Conservation (phyloP, 2,113 vertebrate species). For the Grus americana region DNA sequence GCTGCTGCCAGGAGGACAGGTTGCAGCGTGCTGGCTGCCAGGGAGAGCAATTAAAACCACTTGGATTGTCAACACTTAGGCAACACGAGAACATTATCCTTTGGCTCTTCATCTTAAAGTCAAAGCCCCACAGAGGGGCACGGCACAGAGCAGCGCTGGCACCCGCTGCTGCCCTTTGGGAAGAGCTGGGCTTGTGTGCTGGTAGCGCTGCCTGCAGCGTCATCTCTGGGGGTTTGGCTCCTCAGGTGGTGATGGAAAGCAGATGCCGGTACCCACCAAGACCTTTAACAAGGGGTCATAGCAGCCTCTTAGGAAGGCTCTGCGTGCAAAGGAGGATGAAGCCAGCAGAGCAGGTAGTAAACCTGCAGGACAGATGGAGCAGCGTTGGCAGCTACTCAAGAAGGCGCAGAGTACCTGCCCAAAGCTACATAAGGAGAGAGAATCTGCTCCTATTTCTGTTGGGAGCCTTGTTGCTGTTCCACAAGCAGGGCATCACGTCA, state of each 20-base stretch:
- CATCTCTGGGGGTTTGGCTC: not conserved
- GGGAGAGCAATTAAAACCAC: not conserved
- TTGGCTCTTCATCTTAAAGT: not conserved
- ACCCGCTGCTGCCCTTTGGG: not conserved
- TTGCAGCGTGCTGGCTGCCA: not conserved
- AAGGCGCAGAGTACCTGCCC: not conserved
- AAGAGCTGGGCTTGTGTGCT: not conserved
- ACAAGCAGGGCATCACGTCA: not conserved
- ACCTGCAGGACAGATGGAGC: not conserved
- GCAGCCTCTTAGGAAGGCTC: not conserved
- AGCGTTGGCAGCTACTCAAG: not conserved
- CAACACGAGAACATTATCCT: not conserved
- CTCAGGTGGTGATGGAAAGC: fast-evolving
- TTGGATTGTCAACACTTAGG: not conserved
- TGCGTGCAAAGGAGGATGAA: too few relatives aligned
- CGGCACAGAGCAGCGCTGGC: not conserved
- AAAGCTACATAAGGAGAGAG: not conserved
- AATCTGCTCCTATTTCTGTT: not conserved
- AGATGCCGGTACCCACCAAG: fast-evolving
- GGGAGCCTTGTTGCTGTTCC: not conserved
- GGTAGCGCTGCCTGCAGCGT: fast-evolving
- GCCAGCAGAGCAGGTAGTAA: not conserved
- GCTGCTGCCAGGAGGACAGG: not conserved
- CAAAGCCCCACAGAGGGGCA: not conserved
- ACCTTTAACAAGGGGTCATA: not conserved